phyloP scores from a whole-genome alignment of 2,797 vertebrate genomes.

The Anguilla obscura region DNA sequence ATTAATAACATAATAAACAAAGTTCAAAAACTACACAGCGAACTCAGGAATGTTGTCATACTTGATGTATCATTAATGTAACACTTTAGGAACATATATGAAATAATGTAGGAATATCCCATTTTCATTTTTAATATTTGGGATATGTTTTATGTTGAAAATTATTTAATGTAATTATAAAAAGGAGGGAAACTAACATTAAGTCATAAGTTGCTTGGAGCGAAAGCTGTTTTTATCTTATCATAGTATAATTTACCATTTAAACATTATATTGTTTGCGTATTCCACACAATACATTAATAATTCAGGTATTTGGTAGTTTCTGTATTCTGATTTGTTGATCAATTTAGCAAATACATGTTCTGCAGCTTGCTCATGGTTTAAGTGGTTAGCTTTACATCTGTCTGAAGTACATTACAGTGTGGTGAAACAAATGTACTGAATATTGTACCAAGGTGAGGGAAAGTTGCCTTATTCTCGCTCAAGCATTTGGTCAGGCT shows the following conservation, averaged over 20 bases:
- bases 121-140: background rate
- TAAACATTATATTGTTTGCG: too few relatives aligned
- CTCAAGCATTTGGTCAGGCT: background rate
- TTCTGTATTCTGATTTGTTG: too few relatives aligned
- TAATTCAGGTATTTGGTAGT: too few relatives aligned
- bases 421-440: background rate
- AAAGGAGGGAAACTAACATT: background rate
- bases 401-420: background rate
- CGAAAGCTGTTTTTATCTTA: too few relatives aligned
- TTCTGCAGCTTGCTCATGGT: background rate
- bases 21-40: too few relatives aligned
- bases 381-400: background rate
- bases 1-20: too few relatives aligned
- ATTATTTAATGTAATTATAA: background rate
- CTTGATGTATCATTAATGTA: background rate
- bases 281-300: too few relatives aligned
- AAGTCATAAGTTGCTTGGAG: background rate
- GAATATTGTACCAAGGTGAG: too few relatives aligned
- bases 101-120: background rate
- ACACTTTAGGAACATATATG: background rate
- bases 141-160: background rate
- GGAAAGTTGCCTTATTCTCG: background rate
- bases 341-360: background rate
- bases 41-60: background rate
- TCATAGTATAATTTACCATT: too few relatives aligned